Base-by-base conservation (phyloP, 2,888 invertebrate species). In the Crossocerus cetratus region DNA sequence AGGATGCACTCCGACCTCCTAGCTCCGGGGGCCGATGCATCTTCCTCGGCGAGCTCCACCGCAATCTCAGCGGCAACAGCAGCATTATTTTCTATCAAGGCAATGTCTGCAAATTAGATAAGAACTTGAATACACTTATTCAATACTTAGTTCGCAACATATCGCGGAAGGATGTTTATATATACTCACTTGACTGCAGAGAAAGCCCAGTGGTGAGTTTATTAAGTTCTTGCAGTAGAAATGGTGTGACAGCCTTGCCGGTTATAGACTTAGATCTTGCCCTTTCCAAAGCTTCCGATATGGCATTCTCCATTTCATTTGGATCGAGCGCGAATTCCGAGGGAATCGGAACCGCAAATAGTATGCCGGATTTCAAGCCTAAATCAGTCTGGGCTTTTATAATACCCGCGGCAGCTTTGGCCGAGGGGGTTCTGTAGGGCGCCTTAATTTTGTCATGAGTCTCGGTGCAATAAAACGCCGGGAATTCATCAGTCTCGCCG, bases 181-280 rank as follows among this genome's bases (percentile, higher is more conserved):
- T 56, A 64, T n/a, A 77, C 82, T 93, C 95, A 98, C 97, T 99
- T 44, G 98, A 94, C 86, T 91, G 88, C 45, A 99, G 92, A 16
- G 98, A 98, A 82, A 93, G 93, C 45, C 98, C 99, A 14, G 91
- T 89, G 0, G 98, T 98, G n/a, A 96, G 92, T 78, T 94, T 91
- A 22, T 95, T 93, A 22, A 99, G 94, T 82, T 94, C 92, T 49
- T 94, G 91, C 44, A 99, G 91, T 42, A 99, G 92, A 90, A 95
- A 99, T 1, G 99, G 99, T 0, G 99, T 99, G 8, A 99, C 94
- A 82, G 96, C 93, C 91, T 97, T 98, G 1, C 99, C 99, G 3
- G 85, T 87, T 56, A 99, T 92, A 0, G 93, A 92, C 68, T 91
- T 91, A 44, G 86, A 83, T 74, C 92, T 90, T 0, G 95, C 95